Evolutionary conservation across 2,113 vertebrate species (phyloP).

Genomic region (Lanius ludovicianus): DNA sequence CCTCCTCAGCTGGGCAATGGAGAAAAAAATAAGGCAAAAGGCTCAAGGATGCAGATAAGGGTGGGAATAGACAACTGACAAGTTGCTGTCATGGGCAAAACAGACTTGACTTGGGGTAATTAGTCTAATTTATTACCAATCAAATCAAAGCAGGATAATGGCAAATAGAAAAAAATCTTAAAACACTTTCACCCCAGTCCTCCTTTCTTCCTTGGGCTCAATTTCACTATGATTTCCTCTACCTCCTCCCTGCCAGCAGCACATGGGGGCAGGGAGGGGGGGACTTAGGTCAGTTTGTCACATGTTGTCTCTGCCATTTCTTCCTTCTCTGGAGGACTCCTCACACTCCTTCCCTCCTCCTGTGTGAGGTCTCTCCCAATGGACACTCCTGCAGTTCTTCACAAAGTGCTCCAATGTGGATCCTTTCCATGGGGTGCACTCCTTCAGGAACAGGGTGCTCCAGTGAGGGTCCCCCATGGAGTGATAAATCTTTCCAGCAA

Average conservation of each 20-base stretch:
- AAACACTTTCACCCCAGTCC: background rate
- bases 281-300: background rate
- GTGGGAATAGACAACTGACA: background rate
- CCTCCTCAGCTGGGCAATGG: background rate
- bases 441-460: background rate
- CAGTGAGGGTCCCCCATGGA: rapidly evolving
- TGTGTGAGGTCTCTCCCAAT: background rate
- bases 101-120: background rate
- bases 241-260: background rate
- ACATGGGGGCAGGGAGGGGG: background rate
- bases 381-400: background rate
- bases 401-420: background rate
- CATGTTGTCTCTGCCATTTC: background rate
- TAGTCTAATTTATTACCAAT: background rate
- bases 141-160: background rate
- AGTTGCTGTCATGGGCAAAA: background rate
- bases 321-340: background rate
- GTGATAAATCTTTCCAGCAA: background rate
- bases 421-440: background rate
- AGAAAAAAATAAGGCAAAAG: background rate
- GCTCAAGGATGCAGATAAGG: rapidly evolving
- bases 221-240: background rate
- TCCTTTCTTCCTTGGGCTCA: background rate
- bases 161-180: background rate
- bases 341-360: background rate